Percentiles rank a stretch among this genome's conserved stretches.
These are phyloP conservation scores for Aleadryas rufinucha DNA, from an alignment of 2,113 vertebrate species.

Conservation along the genomic window DNA sequence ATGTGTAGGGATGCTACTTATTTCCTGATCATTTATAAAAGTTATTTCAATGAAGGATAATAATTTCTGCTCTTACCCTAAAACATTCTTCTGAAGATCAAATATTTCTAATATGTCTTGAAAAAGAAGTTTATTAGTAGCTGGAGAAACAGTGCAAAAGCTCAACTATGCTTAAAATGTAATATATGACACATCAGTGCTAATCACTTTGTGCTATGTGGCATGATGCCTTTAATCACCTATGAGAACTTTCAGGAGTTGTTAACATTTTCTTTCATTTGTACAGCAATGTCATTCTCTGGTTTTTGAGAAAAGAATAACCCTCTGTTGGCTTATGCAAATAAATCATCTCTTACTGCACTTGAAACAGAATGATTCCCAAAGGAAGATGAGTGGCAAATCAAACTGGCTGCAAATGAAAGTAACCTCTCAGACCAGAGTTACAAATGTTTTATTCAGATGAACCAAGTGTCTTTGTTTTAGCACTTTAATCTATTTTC, in stretches of 20 bases:
- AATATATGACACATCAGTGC: neutral
- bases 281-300: neutral
- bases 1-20: neutral
- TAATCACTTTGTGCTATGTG: neutral
- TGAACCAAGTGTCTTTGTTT: constrained; percentile 66
- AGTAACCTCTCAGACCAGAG: constrained; percentile 44
- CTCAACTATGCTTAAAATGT: neutral
- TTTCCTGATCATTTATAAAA: neutral
- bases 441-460: constrained; percentile 66
- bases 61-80: neutral
- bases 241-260: constrained; percentile 25
- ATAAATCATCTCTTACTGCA: constrained; percentile 65
- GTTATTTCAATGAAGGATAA: neutral
- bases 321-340: constrained; percentile 58
- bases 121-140: neutral
- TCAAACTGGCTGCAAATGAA: constrained; percentile 55
- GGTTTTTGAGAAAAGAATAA: constrained; percentile 46
- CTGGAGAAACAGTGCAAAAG: neutral
- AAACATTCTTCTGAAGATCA: neutral
- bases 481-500: constrained; percentile 54
- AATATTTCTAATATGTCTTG: neutral
- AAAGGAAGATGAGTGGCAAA: constrained; percentile 61
- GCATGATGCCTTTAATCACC: constrained; percentile 41
- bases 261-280: constrained; percentile 64
- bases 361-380: constrained; percentile 52